Evolutionary conservation across 2,113 vertebrate genomes (phyloP), one percentile per base, ranked within the genome.

Genomic region (Echinops telfairi): DNA sequence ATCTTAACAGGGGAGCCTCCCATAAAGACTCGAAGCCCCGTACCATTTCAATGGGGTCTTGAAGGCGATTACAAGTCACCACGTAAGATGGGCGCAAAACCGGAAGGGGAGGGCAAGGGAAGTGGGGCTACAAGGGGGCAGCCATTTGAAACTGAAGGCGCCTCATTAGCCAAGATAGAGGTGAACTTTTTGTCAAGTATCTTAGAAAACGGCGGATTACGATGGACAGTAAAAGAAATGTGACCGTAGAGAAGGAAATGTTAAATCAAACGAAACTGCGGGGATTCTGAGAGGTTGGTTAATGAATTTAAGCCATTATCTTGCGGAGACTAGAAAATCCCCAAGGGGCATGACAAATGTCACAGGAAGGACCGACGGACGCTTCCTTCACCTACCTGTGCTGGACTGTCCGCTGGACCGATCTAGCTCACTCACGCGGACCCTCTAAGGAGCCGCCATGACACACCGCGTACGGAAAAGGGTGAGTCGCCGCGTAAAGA

Each of bases 361-460:
- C 47, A 43, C n/a, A 23, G 40, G 1, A 57, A 84, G n/a, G 77
- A 58, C 27, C 57, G 4, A 0, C 0, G 19, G 10, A 7, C 73
- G 53, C 85, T 25, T 58, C 70, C 91, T 73, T 96, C 70, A 23
- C 96, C 64, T 94, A 96, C 95, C 93, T 94, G 77, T 6, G 4
- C 19, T 11, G 33, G 36, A 20, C 27, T 27, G 36, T 27, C 20
- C n/a, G 10, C 75, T 1, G 6, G 1, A 29, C 6, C 2, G 5
- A 2, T 17, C 62, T 0, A 8, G 31, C 68, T 3, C 88, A 47
- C 66, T 36, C 73, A 94, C 93, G 85, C 71, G 95, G 62, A 31
- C 6, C 22, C 6, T 1, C 0, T 1, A 14, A 0, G 14, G 1
- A 17, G 31, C 23, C 33, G 0, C 17, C 10, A 16, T 25, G 8